These are phyloP conservation scores for Megathymus violae DNA, from an alignment of 1,140 invertebrate species.

Conservation along the genomic window DNA sequence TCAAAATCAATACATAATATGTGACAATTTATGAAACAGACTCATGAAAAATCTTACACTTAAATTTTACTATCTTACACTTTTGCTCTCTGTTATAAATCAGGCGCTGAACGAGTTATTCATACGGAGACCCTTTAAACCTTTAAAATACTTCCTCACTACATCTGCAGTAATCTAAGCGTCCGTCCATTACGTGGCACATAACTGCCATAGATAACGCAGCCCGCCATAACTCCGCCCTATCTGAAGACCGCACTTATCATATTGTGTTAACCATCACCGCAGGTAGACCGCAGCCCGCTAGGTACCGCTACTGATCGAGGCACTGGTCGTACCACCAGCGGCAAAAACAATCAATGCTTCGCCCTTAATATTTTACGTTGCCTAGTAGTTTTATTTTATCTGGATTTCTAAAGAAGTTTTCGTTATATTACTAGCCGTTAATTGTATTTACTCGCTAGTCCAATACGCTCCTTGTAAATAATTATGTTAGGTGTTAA, in stretches of 20 bases:
- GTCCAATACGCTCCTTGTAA: too few species aligned
- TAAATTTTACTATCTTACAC: background rate
- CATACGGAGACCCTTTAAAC: background rate
- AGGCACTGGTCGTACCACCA: background rate
- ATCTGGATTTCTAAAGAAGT: too few species aligned
- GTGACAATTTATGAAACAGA: too few species aligned
- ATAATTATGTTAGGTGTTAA: too few species aligned
- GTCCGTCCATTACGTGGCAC: constrained; percentile 4
- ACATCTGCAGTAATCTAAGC: constrained; percentile 5
- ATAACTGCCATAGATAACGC: constrained; percentile 28
- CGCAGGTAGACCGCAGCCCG: constrained; percentile 51
- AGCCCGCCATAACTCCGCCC: constrained; percentile 19
- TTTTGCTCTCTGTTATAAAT: background rate
- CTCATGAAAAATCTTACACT: too few species aligned
- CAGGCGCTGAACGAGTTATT: background rate
- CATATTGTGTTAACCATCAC: constrained; percentile 30
- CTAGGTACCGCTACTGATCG: background rate
- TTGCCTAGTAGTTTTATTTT: too few species aligned
- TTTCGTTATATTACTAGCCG: too few species aligned
- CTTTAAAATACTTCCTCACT: constrained; percentile 20
- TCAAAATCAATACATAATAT: too few species aligned
- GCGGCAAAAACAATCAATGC: too few species aligned
- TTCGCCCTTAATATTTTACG: too few species aligned
- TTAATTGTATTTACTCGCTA: too few species aligned
- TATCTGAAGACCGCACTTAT: constrained; percentile 32